These are phyloP conservation scores for Macaria notata DNA, from an alignment of 2,888 invertebrate species.

Conservation along the genomic window DNA sequence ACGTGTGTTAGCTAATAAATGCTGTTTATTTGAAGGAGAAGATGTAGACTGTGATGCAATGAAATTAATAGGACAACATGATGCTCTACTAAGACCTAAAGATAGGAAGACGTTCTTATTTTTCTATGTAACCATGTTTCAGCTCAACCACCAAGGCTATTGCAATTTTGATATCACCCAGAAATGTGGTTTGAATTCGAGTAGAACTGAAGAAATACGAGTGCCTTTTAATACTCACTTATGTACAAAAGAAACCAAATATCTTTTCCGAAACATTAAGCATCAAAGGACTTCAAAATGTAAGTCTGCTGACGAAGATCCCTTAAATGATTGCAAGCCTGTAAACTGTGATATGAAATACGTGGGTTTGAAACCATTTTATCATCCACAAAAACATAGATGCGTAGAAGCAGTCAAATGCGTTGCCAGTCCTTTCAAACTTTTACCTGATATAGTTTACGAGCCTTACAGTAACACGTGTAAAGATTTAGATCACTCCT, in stretches of 20 bases:
- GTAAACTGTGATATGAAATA: conserved; percentile 64
- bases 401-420: conserved; percentile 54
- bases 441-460: conserved; percentile 56
- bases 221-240: conserved; percentile 58
- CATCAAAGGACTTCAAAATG: conserved; percentile 41
- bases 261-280: conserved; percentile 30
- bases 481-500: conserved; percentile 52
- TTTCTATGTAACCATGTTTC: conserved; percentile 53
- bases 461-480: conserved; percentile 56
- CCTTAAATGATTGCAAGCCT: conserved; percentile 53
- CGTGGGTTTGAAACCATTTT: conserved; percentile 51
- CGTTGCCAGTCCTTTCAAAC: conserved; percentile 38
- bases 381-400: conserved; percentile 38
- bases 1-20: conserved; percentile 45
- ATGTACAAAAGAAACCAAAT: conserved; percentile 27
- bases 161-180: conserved; percentile 51
- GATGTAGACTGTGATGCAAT: conserved; percentile 48
- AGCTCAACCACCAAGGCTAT: conserved; percentile 57
- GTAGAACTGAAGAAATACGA: conserved; percentile 36
- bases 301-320: conserved; percentile 52
- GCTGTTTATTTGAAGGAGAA: conserved; percentile 48
- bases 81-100: conserved; percentile 43
- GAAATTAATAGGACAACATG: conserved; percentile 40
- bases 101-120: conserved; percentile 49
- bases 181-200: conserved; percentile 39